Evolutionary conservation across 2,797 vertebrate species (phyloP).

Genomic region (Tiaroga cobitis): DNA sequence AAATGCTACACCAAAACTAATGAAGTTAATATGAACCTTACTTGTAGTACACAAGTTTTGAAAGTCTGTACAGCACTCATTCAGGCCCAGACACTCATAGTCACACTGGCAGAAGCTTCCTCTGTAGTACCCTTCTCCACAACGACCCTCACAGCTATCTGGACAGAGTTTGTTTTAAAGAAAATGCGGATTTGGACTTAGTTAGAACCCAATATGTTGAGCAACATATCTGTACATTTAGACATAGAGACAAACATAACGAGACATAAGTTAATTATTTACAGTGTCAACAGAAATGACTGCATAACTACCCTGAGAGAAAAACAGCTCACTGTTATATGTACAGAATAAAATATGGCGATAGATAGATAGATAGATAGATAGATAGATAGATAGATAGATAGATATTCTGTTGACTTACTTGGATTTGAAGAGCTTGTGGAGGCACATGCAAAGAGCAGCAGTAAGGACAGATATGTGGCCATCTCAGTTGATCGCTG

Average conservation of each 20-base stretch:
- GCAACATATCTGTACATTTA: background rate
- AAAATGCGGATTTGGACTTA: background rate
- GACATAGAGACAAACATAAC: conserved; percentile 58
- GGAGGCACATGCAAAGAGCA: conserved; percentile 29
- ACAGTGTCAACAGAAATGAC: background rate
- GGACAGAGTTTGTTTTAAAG: conserved; percentile 46
- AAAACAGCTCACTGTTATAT: conserved; percentile 2
- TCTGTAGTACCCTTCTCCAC: conserved; percentile 88
- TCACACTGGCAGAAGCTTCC: conserved; percentile 91
- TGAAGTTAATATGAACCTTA: conserved; percentile 67
- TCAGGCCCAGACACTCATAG: conserved; percentile 84
- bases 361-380: background rate
- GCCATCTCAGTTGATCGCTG: conserved; percentile 38
- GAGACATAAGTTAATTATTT: conserved; percentile 1
- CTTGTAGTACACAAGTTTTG: conserved; percentile 85
- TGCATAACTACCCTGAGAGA: background rate
- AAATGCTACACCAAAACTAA: background rate
- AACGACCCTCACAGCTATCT: conserved; percentile 88
- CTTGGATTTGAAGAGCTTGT: conserved; percentile 29
- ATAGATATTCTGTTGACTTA: conserved; percentile 30
- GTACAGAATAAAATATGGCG: background rate
- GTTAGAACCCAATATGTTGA: background rate
- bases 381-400: background rate
- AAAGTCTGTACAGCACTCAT: conserved; percentile 92
- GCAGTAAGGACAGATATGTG: conserved; percentile 31